Percentiles rank a stretch among this genome's conserved stretches.
Conservation (phyloP, 2,797 vertebrate species). For the Luscinia luscinia region DNA sequence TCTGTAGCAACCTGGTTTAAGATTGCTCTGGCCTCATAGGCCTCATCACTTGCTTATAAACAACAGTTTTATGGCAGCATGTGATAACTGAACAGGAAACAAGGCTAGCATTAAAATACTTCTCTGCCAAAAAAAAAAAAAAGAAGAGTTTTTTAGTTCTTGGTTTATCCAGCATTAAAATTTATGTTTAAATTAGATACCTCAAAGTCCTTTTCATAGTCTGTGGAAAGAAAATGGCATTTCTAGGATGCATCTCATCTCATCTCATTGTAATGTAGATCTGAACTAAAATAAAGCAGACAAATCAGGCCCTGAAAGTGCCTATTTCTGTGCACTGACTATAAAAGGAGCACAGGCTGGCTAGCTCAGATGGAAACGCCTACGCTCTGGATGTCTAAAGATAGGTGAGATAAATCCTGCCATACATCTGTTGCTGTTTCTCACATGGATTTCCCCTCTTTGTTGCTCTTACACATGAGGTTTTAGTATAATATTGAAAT, state of each 20-base stretch:
- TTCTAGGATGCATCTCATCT: conserved; percentile 1
- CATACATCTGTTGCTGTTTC: conserved; percentile 31
- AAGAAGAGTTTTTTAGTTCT: neutral
- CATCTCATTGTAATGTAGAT: neutral
- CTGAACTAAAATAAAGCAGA: conserved; percentile 24
- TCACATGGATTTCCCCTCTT: conserved; percentile 19
- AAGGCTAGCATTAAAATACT: neutral
- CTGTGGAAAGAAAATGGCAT: conserved; percentile 1
- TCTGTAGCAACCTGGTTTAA: neutral
- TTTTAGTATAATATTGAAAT: neutral
- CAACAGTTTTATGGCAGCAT: neutral
- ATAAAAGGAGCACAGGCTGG: conserved; percentile 33
- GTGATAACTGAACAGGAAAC: neutral
- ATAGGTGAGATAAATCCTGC: conserved; percentile 41
- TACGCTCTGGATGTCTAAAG: conserved; percentile 16
- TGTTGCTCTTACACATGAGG: neutral
- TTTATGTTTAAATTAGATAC: neutral
- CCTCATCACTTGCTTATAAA: neutral
- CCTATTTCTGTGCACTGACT: conserved; percentile 17
- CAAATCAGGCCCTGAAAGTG: neutral
- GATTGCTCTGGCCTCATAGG: neutral
- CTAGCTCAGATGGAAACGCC: conserved; percentile 20
- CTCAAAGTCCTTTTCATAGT: neutral
- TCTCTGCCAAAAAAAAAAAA: neutral
- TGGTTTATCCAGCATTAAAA: neutral